Conservation (phyloP, 2,888 invertebrate genomes). For the Holacanthella duospinosa region DNA sequence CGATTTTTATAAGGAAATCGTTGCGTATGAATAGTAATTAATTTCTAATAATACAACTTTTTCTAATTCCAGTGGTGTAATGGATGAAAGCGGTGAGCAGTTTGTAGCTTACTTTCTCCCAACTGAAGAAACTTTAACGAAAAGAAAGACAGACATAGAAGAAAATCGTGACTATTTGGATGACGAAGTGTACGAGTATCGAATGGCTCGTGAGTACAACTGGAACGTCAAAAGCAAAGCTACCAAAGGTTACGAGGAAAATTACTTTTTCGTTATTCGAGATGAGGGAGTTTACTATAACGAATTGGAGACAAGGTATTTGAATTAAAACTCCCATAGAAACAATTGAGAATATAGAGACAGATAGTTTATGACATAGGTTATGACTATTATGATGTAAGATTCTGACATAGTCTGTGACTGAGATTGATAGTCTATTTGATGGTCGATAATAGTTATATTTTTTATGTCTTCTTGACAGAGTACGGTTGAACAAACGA, state of each 20-base stretch:
- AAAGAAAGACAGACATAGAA: conserved; percentile 70
- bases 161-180: conserved; percentile 70
- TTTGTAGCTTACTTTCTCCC: conserved; percentile 98
- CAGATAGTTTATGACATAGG: no score
- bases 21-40: no score
- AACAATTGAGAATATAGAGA: no score
- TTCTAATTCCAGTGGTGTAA: conserved; percentile 70
- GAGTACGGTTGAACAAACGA: conserved; percentile 85
- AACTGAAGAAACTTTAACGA: conserved; percentile 79
- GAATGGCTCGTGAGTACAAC: conserved; percentile 95
- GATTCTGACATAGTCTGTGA: not conserved
- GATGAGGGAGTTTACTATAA: conserved; percentile 87
- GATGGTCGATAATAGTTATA: conserved; percentile 1
- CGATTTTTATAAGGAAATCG: no score
- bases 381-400: not conserved
- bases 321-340: not conserved
- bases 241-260: conserved; percentile 90
- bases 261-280: conserved; percentile 87
- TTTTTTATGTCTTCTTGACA: conserved; percentile 38
- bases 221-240: conserved; percentile 99
- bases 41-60: no score
- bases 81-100: conserved; percentile 97
- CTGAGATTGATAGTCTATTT: no score
- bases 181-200: conserved; percentile 88
- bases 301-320: conserved; percentile 70